A percentile compares a stretch with the other conserved stretches of the same genome.
These are phyloP conservation scores for Edolisoma coerulescens DNA, from an alignment of 2,113 vertebrate species.

Conservation along the genomic window DNA sequence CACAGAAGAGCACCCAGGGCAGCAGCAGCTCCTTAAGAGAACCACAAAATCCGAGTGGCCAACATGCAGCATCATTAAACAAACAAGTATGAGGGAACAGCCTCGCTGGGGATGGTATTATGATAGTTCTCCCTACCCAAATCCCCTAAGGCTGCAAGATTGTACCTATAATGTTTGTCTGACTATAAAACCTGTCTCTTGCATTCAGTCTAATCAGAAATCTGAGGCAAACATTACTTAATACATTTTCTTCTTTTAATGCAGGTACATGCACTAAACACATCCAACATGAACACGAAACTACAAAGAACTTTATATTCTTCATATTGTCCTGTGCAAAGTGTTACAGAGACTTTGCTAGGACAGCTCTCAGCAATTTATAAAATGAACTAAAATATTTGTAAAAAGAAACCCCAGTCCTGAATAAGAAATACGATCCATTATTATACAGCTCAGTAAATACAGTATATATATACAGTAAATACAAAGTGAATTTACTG, in stretches of 20 bases:
- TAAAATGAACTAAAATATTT: background rate
- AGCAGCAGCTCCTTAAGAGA: background rate
- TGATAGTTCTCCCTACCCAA: background rate
- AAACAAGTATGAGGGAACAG: background rate
- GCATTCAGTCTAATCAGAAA: background rate
- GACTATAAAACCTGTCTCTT: background rate
- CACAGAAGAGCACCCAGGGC: background rate
- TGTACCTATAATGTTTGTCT: background rate
- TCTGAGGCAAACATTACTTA: background rate
- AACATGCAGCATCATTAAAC: background rate
- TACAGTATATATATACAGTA: background rate
- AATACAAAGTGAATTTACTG: background rate
- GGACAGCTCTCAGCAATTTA: background rate
- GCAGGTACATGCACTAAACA: rapidly evolving
- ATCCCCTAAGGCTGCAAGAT: background rate
- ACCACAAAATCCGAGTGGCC: background rate
- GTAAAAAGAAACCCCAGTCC: background rate
- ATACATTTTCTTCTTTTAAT: background rate
- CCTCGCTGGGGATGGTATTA: background rate
- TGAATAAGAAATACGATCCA: background rate
- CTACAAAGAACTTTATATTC: background rate
- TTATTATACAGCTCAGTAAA: background rate
- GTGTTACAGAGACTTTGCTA: background rate
- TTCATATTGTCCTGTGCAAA: background rate
- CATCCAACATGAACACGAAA: background rate